phyloP scores from a whole-genome alignment of 1,140 invertebrate genomes.

The Capitella teleta region DNA sequence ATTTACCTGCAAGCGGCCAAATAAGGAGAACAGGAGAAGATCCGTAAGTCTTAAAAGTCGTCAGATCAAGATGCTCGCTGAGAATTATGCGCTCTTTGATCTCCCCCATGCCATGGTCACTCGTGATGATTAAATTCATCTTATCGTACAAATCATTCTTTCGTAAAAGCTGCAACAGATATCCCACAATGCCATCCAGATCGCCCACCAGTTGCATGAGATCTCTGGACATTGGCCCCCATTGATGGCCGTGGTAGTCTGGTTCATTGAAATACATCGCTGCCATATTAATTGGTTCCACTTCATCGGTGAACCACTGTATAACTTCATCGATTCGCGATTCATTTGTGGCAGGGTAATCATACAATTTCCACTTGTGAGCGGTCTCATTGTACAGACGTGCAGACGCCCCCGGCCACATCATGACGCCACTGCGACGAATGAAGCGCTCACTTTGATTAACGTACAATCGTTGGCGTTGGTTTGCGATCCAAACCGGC shows the following conservation, averaged over 20 bases:
- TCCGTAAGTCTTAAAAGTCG: conserved; percentile 41
- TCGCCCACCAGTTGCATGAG: conserved; percentile 25
- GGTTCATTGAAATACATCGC: conserved; percentile 64
- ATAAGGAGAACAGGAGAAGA: conserved; percentile 7
- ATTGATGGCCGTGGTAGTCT: conserved; percentile 47
- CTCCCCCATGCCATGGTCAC: conserved; percentile 62
- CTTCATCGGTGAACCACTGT: conserved; percentile 53
- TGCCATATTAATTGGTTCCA: conserved; percentile 46
- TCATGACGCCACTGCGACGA: conserved; percentile 14
- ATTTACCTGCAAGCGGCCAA: not conserved
- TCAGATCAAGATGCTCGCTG: conserved; percentile 44
- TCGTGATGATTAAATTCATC: conserved; percentile 58
- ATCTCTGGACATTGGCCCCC: conserved; percentile 34
- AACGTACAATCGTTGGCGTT: too few relatives aligned
- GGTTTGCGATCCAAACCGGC: conserved; percentile 38
- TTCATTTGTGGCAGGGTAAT: conserved; percentile 38
- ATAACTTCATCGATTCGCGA: conserved; percentile 51
- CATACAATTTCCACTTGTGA: conserved; percentile 24
- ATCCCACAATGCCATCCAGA: conserved; percentile 26
- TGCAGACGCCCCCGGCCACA: conserved; percentile 8
- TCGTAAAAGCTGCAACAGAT: conserved; percentile 24
- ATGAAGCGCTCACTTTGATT: conserved; percentile 3
- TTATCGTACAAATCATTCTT: conserved; percentile 40
- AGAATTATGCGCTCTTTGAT: conserved; percentile 51
- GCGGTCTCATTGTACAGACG: conserved; percentile 8